phyloP scores from a whole-genome alignment of 1,140 invertebrate genomes.

The Pseudomyrmex pallidus region DNA sequence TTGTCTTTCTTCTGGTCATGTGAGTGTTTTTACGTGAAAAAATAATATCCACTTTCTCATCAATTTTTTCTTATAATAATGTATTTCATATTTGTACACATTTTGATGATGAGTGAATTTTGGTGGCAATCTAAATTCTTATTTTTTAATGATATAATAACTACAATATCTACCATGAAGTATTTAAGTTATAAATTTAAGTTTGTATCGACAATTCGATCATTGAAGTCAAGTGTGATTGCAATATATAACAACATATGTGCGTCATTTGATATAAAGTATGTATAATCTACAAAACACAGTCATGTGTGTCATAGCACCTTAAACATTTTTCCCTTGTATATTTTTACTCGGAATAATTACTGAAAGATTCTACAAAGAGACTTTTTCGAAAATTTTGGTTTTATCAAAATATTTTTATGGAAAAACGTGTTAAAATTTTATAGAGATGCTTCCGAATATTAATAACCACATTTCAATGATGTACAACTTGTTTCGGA shows the following conservation, averaged over 20 bases:
- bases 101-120: constrained; percentile 26
- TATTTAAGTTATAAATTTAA: no score
- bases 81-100: constrained; percentile 65
- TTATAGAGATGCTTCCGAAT: background rate
- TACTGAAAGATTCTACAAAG: no score
- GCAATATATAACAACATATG: background rate
- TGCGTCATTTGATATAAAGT: constrained; percentile 5
- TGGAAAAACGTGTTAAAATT: constrained; percentile 13
- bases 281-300: background rate
- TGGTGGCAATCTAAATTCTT: background rate
- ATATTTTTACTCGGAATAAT: background rate
- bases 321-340: background rate
- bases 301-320: background rate
- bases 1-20: background rate
- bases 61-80: constrained; percentile 60
- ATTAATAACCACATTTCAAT: background rate
- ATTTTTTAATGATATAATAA: constrained; percentile 12
- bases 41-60: constrained; percentile 13
- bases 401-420: background rate
- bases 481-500: no score
- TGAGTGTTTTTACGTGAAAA: constrained; percentile 27
- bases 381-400: no score
- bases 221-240: no score
- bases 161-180: background rate
- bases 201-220: no score